Conservation (phyloP, 2,797 vertebrate species). For the Philypnodon macrostomus region DNA sequence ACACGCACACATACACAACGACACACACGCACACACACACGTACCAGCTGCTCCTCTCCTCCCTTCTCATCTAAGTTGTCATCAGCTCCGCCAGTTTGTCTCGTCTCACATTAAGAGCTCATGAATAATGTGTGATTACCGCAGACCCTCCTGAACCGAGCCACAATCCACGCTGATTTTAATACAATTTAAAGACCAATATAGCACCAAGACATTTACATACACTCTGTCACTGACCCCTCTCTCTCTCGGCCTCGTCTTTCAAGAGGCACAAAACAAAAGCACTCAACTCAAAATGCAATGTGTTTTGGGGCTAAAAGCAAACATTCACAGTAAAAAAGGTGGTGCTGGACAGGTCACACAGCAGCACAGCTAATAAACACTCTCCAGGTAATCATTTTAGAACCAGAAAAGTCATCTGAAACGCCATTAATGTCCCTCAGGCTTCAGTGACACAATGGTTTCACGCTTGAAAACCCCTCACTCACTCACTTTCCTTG, state of each 20-base stretch:
- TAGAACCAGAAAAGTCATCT: constrained; percentile 46
- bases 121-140: constrained; percentile 74
- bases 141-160: constrained; percentile 48
- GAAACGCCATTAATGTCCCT: too few relatives aligned
- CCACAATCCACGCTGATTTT: constrained; percentile 33
- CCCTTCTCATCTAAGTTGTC: constrained; percentile 73
- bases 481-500: constrained; percentile 23
- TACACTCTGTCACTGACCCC: constrained; percentile 9
- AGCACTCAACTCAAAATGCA: constrained; percentile 26
- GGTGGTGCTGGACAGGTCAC: constrained; percentile 38
- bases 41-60: constrained; percentile 69
- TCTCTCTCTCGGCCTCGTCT: neutral
- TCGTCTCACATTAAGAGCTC: constrained; percentile 71
- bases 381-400: constrained; percentile 47
- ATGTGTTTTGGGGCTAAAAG: neutral
- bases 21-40: constrained; percentile 42
- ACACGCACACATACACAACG: too few relatives aligned
- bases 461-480: constrained; percentile 41
- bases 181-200: constrained; percentile 25
- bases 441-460: constrained; percentile 28
- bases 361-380: constrained; percentile 34
- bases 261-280: constrained; percentile 11
- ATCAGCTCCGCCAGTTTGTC: constrained; percentile 70
- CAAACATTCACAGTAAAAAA: constrained; percentile 37
- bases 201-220: constrained; percentile 29